Evolutionary conservation across 2,113 vertebrate species (phyloP).

Genomic region (Caranx ignobilis): DNA sequence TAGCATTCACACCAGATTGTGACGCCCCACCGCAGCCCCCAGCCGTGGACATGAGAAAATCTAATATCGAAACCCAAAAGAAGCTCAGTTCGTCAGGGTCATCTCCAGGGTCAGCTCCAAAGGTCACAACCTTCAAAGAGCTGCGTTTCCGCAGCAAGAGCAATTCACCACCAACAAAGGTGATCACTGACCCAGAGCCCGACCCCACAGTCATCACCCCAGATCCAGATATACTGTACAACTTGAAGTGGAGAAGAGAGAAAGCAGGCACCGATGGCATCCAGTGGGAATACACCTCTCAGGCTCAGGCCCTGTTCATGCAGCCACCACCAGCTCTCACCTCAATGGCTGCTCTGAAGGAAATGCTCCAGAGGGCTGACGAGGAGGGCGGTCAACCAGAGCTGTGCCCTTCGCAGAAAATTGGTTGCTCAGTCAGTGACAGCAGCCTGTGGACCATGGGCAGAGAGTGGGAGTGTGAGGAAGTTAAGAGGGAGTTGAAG

Average conservation of each 20-base stretch:
- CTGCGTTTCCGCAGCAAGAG: slow-evolving; percentile 88
- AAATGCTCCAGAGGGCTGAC: slow-evolving; percentile 87
- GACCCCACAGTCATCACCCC: slow-evolving; percentile 82
- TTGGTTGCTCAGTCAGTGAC: slow-evolving; percentile 75
- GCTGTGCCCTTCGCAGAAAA: slow-evolving; percentile 69
- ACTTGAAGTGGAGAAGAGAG: slow-evolving; percentile 82
- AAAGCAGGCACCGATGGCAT: slow-evolving; percentile 72
- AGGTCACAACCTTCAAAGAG: slow-evolving; percentile 94
- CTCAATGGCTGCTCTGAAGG: slow-evolving; percentile 85
- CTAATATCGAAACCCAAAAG: slow-evolving; percentile 45
- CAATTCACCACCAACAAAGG: slow-evolving; percentile 63
- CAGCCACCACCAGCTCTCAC: slow-evolving; percentile 81
- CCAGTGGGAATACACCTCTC: slow-evolving; percentile 84
- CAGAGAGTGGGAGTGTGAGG: slow-evolving; percentile 66
- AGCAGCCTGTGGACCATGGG: slow-evolving; percentile 67
- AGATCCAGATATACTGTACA: slow-evolving; percentile 85
- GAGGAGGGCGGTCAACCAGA: slow-evolving; percentile 77
- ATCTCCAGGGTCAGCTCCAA: slow-evolving; percentile 75
- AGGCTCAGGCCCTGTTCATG: slow-evolving; percentile 80
- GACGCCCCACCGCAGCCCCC: slow-evolving; percentile 80
- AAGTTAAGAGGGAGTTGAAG: slow-evolving; percentile 54
- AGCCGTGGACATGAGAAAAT: slow-evolving; percentile 68
- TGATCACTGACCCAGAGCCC: slow-evolving; percentile 79
- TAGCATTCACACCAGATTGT: slow-evolving; percentile 92
- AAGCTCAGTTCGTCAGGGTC: slow-evolving; percentile 40